Evolutionary conservation across 2,888 invertebrate genomes (phyloP).

Genomic region (Drosophila maculinotata): DNA sequence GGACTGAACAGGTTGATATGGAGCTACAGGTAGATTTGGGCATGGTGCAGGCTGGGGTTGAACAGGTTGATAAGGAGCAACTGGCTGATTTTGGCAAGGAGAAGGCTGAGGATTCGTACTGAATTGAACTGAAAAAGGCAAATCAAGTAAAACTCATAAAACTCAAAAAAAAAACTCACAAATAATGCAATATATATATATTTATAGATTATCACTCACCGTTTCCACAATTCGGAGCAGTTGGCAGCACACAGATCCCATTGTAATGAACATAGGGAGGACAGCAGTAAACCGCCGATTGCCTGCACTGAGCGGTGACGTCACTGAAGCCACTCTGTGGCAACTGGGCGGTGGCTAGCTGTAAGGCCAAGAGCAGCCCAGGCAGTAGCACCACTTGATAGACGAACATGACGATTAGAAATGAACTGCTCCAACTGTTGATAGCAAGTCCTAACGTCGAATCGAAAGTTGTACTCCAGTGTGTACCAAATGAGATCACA

Average conservation of each 20-base stretch:
- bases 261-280: slow-evolving; percentile 39
- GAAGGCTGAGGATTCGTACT: background rate
- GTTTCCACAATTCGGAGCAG: background rate
- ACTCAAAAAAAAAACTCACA: background rate
- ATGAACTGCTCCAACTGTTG: slow-evolving; percentile 23
- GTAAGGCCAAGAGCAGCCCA: slow-evolving; percentile 39
- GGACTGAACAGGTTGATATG: slow-evolving; percentile 2
- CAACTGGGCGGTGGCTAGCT: slow-evolving; percentile 24
- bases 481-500: background rate
- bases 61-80: slow-evolving; percentile 1
- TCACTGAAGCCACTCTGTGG: slow-evolving; percentile 14
- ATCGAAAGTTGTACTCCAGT: background rate
- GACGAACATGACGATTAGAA: slow-evolving; percentile 58
- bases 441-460: background rate
- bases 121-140: background rate
- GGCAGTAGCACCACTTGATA: slow-evolving; percentile 42
- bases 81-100: slow-evolving; percentile 25
- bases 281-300: slow-evolving; percentile 17
- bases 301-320: slow-evolving; percentile 22
- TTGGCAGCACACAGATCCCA: slow-evolving; percentile 39
- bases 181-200: background rate
- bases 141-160: too few species aligned
- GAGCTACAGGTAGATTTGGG: slow-evolving; percentile 9
- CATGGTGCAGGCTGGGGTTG: slow-evolving; percentile 8
- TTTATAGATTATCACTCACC: slow-evolving; percentile 32